Base-by-base conservation (phyloP, 2,888 invertebrate species). In the Pollenia angustigena region DNA sequence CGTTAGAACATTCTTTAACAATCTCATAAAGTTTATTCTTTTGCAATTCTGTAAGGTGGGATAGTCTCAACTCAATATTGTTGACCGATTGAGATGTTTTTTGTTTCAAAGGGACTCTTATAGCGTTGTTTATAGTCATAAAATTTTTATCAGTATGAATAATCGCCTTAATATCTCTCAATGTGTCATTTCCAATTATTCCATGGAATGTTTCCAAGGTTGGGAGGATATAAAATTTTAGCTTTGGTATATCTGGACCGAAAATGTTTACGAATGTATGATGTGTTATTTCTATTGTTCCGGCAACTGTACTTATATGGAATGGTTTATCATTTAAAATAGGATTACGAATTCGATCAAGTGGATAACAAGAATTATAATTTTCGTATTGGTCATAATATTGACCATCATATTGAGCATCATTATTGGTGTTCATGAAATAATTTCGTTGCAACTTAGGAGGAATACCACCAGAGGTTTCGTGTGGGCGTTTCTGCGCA, bases 371-470 rank as follows among this genome's bases (percentile, higher is more conserved):
- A 6, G 14, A 44, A 11, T 44, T 10, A 16, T 16, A 58, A 40
- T 60, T 23, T 23, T 23, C 23, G 23, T 23, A 23, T 64, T 50
- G 32, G 4, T 32, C 50, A 4, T 23, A 14, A 12, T 14, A 23
- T 23, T 50, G 48, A 18, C 6, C 0, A 32, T 32, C 32, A 32
- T 32, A 32, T 32, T 23, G 50, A 32, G 14, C 23, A 14, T 50
- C 32, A 14, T 32, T 50, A 50, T 16, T 16, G 18, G 23, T 50
- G n/a, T 32, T 50, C 48, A 32, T 68, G n/a, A 50, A 68, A 50
- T 50, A 68, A 68, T 68, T 68, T 32, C 48, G 14, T 50, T 64
- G 64, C 2, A 62, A n/a, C 14, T 62, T 66, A 18, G 44, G 44
- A 8, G 64, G 64, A 2, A 62, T 44, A 7, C 44, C 58, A 23